phyloP scores from a whole-genome alignment of 2,797 vertebrate genomes.

The Epinephelus coioides region DNA sequence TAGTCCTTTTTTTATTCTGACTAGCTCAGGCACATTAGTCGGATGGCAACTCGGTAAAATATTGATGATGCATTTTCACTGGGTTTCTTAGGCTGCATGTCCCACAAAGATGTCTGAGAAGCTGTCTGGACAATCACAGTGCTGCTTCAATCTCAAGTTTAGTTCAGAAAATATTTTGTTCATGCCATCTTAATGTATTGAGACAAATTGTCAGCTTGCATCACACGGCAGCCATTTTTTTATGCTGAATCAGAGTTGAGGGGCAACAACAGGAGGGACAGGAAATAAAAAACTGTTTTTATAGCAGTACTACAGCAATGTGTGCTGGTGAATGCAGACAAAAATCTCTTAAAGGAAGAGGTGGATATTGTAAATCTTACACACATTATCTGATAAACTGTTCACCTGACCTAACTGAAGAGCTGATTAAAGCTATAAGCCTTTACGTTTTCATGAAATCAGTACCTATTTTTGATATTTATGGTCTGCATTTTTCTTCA shows the following conservation, averaged over 20 bases:
- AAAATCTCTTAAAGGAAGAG: not conserved
- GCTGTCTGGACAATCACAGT: conserved; percentile 33
- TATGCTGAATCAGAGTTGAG: conserved; percentile 14
- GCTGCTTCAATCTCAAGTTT: conserved; percentile 42
- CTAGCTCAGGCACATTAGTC: conserved; percentile 58
- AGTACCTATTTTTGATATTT: not conserved
- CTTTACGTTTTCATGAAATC: not conserved
- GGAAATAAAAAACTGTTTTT: conserved; percentile 14
- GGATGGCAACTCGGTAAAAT: conserved; percentile 69
- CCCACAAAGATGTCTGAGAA: conserved; percentile 40
- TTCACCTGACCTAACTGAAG: not conserved
- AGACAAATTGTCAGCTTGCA: conserved; percentile 28
- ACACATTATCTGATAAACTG: not conserved
- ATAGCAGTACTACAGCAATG: not conserved
- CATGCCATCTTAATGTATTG: not conserved
- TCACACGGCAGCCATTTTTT: conserved; percentile 7
- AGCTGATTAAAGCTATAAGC: not conserved
- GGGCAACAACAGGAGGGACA: not conserved
- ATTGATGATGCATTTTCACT: conserved; percentile 69
- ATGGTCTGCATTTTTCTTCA: not conserved
- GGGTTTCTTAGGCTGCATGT: conserved; percentile 35
- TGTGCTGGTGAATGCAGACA: not conserved
- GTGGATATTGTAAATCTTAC: not conserved
- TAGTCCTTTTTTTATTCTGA: conserved; percentile 40
- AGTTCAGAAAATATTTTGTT: conserved; percentile 10